Percentiles rank a stretch among this genome's conserved stretches.
These are phyloP conservation scores for Megaustenia siamemsis DNA, from an alignment of 2,888 invertebrate species.

Conservation along the genomic window DNA sequence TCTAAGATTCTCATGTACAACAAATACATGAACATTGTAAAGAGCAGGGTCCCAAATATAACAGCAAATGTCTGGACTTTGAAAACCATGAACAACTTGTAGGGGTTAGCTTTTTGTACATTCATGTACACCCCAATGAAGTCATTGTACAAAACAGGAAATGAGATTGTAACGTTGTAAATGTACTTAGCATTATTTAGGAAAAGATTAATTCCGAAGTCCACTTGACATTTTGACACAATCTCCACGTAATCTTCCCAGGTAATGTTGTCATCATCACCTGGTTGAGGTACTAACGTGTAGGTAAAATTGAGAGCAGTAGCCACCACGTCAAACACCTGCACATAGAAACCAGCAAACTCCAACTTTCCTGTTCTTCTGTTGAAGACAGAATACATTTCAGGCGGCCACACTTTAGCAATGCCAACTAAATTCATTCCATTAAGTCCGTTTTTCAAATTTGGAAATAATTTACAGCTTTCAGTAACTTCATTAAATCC, in stretches of 20 bases:
- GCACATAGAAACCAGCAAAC: background rate
- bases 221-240: slow-evolving; percentile 4
- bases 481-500: background rate
- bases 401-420: slow-evolving; percentile 18
- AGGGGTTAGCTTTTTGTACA: background rate
- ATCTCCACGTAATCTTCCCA: slow-evolving; percentile 5
- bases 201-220: slow-evolving; percentile 10
- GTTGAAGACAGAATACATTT: background rate
- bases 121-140: slow-evolving; percentile 24
- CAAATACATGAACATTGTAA: background rate
- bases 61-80: background rate
- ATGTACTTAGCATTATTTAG: background rate
- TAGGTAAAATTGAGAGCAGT: slow-evolving; percentile 28
- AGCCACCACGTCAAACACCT: slow-evolving; percentile 5
- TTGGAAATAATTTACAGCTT: slow-evolving; percentile 11
- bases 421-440: background rate
- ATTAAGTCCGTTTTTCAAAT: slow-evolving; percentile 7
- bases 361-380: background rate
- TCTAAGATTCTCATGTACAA: background rate
- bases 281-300: background rate
- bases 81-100: background rate
- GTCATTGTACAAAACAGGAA: slow-evolving; percentile 24
- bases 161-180: background rate
- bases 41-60: background rate
- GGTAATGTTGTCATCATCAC: slow-evolving; percentile 13